Base-by-base conservation (phyloP, 2,113 vertebrate genomes). In the Lota lota region DNA sequence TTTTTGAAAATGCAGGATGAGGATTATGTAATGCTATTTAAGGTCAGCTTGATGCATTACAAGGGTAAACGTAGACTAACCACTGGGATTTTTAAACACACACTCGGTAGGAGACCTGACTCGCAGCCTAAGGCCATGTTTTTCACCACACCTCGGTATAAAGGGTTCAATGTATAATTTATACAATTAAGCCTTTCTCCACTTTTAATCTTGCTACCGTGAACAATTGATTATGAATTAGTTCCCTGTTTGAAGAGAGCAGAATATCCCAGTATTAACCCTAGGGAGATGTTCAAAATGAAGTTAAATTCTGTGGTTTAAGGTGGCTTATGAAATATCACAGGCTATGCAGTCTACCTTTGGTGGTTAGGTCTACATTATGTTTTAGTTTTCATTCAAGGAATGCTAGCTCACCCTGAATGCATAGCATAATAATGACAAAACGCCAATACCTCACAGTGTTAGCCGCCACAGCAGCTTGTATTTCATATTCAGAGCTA, bases 1-100 rank as follows among this genome's bases (percentile, higher is more conserved):
- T 66, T 68, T 47, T 47, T 83, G 69, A 81, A 71, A 70, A 71
- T 66, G 79, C 68, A 40, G 70, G 21, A 22, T 21, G 22, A 16
- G 21, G 80, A 76, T 84, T 67, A 64, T 22, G 50, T 22, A 54
- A 51, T 67, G 22, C 74, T 73, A 66, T 61, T 61, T 61, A 61
- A 61, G 60, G 20, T 22, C 21, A 16, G 21, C 21, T 61, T 24
- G 47, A 22, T 57, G 64, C 54, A 69, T 71, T 51, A 50, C 40
- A 66, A 54, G 18, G 22, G 59, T 79, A 71, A 68, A 73, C 40
- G 22, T 58, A 73, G 65, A 20, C 47, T 61, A 28, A 50, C 19
- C 72, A 68, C 74, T 10, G 40, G 12, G 40, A 47, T 47, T 33
- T 33, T 33, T 33, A 33, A 33, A 33, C 22, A 72, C 40, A 65